Percentiles rank a stretch among this genome's conserved stretches.
phyloP scores from a whole-genome alignment of 2,113 vertebrate genomes.

The Ceyx melanurus region DNA sequence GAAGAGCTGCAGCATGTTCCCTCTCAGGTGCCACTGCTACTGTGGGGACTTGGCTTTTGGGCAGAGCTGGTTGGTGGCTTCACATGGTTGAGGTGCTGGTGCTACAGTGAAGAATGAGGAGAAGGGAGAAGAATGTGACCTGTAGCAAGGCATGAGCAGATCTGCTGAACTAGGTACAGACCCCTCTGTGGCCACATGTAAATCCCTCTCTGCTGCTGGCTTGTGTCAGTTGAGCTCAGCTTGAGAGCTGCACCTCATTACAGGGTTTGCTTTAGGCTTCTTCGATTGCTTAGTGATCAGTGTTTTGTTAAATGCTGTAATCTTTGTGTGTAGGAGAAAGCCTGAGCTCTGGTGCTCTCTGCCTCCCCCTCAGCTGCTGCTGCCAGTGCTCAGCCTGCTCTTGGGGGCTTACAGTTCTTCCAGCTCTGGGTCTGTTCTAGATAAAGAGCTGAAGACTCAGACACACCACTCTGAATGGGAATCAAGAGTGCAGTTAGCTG shows the following conservation, averaged over 20 bases:
- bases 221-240: not conserved
- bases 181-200: not conserved
- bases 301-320: not conserved
- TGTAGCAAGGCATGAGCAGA: not conserved
- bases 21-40: not conserved
- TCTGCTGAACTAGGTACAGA: not conserved
- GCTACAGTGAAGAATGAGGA: not conserved
- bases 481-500: not conserved
- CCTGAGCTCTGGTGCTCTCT: not conserved
- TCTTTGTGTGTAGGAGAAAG: not conserved
- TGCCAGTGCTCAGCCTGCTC: not conserved
- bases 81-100: not conserved
- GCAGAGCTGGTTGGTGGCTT: not conserved
- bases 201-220: not conserved
- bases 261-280: not conserved
- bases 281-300: not conserved
- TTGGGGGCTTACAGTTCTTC: not conserved
- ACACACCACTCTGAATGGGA: rapidly evolving
- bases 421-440: not conserved
- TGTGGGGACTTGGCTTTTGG: not conserved
- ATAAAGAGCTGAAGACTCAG: too few relatives aligned
- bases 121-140: not conserved
- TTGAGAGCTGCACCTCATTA: not conserved
- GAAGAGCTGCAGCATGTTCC: not conserved
- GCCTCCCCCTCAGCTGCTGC: not conserved